Conservation (phyloP, 2,888 invertebrate genomes). For the Parthenolecanium corni region DNA sequence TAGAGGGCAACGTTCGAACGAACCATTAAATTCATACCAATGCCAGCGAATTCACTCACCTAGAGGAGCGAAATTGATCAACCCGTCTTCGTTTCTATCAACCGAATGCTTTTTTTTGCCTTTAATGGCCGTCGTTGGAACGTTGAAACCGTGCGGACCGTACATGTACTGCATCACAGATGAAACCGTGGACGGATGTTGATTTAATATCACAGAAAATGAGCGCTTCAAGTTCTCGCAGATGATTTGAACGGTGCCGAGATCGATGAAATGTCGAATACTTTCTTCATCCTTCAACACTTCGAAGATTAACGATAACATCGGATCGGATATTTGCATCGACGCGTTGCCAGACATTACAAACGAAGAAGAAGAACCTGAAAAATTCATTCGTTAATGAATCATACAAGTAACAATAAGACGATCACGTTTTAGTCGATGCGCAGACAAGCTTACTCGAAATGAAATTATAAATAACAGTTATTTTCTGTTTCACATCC, state of each 20-base stretch:
- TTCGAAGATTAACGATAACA: slow-evolving; percentile 70
- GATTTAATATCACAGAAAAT: slow-evolving; percentile 58
- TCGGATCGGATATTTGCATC: slow-evolving; percentile 65
- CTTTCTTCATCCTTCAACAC: slow-evolving; percentile 66
- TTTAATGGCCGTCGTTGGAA: slow-evolving; percentile 36
- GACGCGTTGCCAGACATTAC: slow-evolving; percentile 37
- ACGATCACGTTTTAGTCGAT: no score
- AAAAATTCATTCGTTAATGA: neutral
- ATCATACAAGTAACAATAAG: no score
- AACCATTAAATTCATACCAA: no score
- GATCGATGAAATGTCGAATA: slow-evolving; percentile 59
- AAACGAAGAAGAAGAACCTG: slow-evolving; percentile 4
- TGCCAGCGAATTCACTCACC: slow-evolving; percentile 41
- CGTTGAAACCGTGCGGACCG: slow-evolving; percentile 45
- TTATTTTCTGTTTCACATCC: slow-evolving; percentile 60
- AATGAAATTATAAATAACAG: slow-evolving; percentile 46
- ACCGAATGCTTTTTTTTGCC: slow-evolving; percentile 37
- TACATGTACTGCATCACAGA: slow-evolving; percentile 53
- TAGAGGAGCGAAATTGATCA: slow-evolving; percentile 81
- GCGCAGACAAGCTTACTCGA: slow-evolving; percentile 30
- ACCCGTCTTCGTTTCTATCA: slow-evolving; percentile 56
- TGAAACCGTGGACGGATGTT: slow-evolving; percentile 55
- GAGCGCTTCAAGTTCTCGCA: slow-evolving; percentile 66
- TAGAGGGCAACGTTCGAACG: neutral
- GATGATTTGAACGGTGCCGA: slow-evolving; percentile 54